A percentile compares a stretch with the other conserved stretches of the same genome.
These are phyloP conservation scores for Diabrotica undecimpunctata DNA, from an alignment of 1,140 invertebrate genomes.

Conservation along the genomic window DNA sequence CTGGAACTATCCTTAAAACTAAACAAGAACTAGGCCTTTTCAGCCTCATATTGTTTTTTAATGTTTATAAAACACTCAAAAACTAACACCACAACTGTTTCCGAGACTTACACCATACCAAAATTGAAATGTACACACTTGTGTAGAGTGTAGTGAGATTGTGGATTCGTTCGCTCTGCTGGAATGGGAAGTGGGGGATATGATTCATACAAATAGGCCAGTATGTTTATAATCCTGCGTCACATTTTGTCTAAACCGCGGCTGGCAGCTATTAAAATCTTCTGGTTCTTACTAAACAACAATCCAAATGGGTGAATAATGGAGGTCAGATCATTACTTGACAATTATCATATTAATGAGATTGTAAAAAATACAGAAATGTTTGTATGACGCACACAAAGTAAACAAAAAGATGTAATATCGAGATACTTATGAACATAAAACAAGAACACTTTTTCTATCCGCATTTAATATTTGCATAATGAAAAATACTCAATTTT, in stretches of 20 bases:
- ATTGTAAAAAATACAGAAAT: no score
- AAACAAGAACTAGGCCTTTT: slow-evolving; percentile 62
- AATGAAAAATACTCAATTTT: no score
- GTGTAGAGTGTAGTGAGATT: slow-evolving; percentile 11
- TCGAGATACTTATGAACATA: no score
- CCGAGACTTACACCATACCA: background rate
- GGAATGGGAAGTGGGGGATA: slow-evolving; percentile 22
- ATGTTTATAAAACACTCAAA: slow-evolving; percentile 18
- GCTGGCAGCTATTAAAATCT: slow-evolving; percentile 16
- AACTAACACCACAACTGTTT: slow-evolving; percentile 14
- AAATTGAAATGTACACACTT: slow-evolving; percentile 15
- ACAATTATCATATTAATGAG: no score
- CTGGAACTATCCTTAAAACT: slow-evolving; percentile 56
- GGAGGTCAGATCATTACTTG: no score
- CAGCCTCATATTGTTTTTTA: slow-evolving; percentile 58
- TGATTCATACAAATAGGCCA: slow-evolving; percentile 35
- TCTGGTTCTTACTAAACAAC: background rate
- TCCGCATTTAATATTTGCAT: no score
- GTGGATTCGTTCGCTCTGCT: slow-evolving; percentile 31
- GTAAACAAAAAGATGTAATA: no score
- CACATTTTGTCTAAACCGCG: slow-evolving; percentile 33
- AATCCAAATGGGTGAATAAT: no score
- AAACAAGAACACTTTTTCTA: no score
- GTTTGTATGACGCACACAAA: no score
- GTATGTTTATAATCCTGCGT: slow-evolving; percentile 37